Percentiles rank a stretch among this genome's conserved stretches.
phyloP scores from a whole-genome alignment of 2,113 vertebrate species.

The Ariopsis seemanni region DNA sequence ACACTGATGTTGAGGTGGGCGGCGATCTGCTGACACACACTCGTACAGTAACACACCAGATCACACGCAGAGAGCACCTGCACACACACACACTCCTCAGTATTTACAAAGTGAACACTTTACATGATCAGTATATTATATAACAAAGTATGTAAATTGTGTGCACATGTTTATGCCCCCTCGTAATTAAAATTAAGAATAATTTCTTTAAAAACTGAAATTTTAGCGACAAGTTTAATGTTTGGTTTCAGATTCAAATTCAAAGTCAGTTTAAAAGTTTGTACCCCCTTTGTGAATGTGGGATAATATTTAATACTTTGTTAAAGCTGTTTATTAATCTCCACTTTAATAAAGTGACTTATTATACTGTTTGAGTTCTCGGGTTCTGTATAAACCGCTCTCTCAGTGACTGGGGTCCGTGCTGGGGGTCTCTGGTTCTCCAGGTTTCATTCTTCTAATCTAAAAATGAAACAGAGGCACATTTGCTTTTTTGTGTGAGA shows the following conservation, averaged over 20 bases:
- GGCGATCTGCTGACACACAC: slow-evolving; percentile 85
- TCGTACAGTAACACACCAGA: slow-evolving; percentile 82
- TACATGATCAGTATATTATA: neutral
- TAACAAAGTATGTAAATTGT: neutral
- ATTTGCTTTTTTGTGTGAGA: neutral
- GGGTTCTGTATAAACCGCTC: no score
- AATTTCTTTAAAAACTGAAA: neutral
- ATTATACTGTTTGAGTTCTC: no score
- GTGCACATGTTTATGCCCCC: neutral
- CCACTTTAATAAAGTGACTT: no score
- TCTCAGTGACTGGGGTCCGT: no score
- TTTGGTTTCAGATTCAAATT: neutral
- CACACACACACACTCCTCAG: neutral
- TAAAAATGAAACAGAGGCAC: no score
- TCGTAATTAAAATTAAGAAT: neutral
- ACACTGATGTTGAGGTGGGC: slow-evolving; percentile 83
- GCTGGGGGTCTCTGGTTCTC: no score
- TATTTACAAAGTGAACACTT: neutral
- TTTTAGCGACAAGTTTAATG: neutral
- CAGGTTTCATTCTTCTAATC: no score
- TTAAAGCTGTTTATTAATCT: no score
- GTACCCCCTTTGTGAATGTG: neutral
- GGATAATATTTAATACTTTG: neutral
- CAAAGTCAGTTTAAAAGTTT: neutral
- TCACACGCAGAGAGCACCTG: slow-evolving; percentile 82